Evolutionary conservation across 1,140 invertebrate species (phyloP).

Genomic region (Drosophila ercepeae): DNA sequence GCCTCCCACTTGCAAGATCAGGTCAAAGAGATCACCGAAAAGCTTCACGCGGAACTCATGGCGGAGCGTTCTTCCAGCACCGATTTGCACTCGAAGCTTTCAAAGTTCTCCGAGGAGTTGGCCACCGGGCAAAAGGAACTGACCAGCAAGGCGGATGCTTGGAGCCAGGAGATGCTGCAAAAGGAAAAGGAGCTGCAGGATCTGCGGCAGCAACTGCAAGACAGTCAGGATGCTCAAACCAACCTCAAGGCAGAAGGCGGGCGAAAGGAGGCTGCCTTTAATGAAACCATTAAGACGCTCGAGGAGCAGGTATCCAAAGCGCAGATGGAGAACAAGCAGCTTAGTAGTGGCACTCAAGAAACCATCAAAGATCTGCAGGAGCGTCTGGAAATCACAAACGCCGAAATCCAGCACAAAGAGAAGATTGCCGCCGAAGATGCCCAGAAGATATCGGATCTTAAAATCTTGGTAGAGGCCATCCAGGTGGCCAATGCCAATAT

Average conservation of each 20-base stretch:
- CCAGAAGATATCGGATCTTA: conserved; percentile 68
- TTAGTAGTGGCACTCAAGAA: conserved; percentile 34
- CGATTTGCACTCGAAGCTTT: conserved; percentile 54
- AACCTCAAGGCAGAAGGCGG: conserved; percentile 42
- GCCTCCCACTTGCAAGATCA: conserved; percentile 52
- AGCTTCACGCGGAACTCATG: conserved; percentile 58
- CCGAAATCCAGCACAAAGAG: conserved; percentile 61
- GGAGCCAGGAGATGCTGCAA: conserved; percentile 47
- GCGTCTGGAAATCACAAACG: conserved; percentile 61
- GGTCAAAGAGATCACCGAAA: conserved; percentile 45
- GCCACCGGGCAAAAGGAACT: conserved; percentile 50
- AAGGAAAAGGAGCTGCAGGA: conserved; percentile 57
- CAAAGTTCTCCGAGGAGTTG: conserved; percentile 58
- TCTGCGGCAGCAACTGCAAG: conserved; percentile 45
- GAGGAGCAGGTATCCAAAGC: conserved; percentile 52
- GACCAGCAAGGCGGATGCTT: conserved; percentile 45
- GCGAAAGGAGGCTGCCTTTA: conserved; percentile 21
- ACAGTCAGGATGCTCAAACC: conserved; percentile 36
- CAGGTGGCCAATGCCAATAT: conserved; percentile 74
- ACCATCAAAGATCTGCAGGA: conserved; percentile 61
- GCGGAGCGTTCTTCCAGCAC: conserved; percentile 16
- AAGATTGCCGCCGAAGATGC: conserved; percentile 66
- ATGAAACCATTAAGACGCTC: conserved; percentile 31
- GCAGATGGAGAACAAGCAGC: conserved; percentile 44
- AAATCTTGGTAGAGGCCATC: conserved; percentile 62